These are phyloP conservation scores for Gasterosteus aculeatus DNA, from an alignment of 2,113 vertebrate species.

Conservation along the genomic window DNA sequence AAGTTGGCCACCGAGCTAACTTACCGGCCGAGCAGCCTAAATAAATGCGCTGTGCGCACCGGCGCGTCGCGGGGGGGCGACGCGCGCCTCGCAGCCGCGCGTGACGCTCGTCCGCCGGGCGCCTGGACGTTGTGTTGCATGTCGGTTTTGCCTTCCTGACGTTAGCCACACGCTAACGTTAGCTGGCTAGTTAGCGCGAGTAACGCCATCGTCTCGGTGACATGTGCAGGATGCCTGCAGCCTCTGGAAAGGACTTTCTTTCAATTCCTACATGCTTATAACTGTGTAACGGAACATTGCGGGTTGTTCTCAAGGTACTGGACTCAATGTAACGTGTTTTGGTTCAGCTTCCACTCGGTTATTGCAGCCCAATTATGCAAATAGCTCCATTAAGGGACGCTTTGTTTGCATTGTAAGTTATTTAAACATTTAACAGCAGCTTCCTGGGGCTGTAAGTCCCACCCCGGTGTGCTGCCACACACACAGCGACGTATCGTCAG, in stretches of 20 bases:
- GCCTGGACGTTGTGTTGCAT: neutral
- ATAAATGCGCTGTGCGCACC: neutral
- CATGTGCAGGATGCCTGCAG: slow-evolving; percentile 34
- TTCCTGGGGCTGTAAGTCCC: neutral
- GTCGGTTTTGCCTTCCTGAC: neutral
- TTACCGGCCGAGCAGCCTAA: neutral
- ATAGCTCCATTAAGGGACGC: neutral
- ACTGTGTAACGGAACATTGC: rapidly evolving
- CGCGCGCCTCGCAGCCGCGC: rapidly evolving
- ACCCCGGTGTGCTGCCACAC: neutral
- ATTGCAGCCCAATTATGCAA: neutral
- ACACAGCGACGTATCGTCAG: slow-evolving; percentile 10
- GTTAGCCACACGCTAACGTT: slow-evolving; percentile 43
- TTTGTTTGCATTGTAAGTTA: neutral
- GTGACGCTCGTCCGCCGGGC: neutral
- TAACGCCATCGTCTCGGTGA: slow-evolving; percentile 38
- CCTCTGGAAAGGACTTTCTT: neutral
- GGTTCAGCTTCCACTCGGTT: neutral
- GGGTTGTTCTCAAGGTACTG: neutral
- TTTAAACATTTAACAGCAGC: neutral
- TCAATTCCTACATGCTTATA: neutral
- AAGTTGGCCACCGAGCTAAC: slow-evolving; percentile 49
- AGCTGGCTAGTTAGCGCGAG: slow-evolving; percentile 62
- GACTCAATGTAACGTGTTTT: neutral
- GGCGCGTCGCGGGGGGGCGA: rapidly evolving